Percentiles rank a stretch among this genome's conserved stretches.
phyloP scores from a whole-genome alignment of 35 echinoderm and acorn worm species.

The Holothuria glaberrima region DNA sequence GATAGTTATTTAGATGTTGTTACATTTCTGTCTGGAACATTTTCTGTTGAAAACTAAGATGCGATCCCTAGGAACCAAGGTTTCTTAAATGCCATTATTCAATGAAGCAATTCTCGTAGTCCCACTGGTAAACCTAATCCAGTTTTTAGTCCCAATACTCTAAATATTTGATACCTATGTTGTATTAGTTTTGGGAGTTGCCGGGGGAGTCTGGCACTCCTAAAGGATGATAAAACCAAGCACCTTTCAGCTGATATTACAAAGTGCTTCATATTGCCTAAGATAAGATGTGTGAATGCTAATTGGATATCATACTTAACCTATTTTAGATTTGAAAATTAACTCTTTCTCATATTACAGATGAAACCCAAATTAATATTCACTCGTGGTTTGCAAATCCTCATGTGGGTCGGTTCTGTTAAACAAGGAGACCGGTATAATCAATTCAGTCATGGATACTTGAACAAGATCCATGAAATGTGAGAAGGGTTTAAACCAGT shows the following conservation, averaged over 20 bases:
- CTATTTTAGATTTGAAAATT: conserved; percentile 46
- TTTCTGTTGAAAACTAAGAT: too few relatives aligned
- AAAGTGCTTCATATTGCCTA: background rate
- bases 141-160: too few relatives aligned
- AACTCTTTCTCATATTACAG: conserved; percentile 29
- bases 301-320: conserved; percentile 57
- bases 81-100: too few relatives aligned
- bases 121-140: too few relatives aligned
- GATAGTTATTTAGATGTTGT: too few relatives aligned
- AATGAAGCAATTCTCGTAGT: too few relatives aligned
- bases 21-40: too few relatives aligned
- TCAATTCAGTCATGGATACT: conserved; percentile 7
- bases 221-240: too few relatives aligned
- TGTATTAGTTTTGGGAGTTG: too few relatives aligned
- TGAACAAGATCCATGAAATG: conserved; percentile 26
- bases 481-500: conserved; percentile 50
- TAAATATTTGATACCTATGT: too few relatives aligned
- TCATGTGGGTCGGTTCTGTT: background rate
- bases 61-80: too few relatives aligned
- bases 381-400: conserved; percentile 43
- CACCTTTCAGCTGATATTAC: background rate
- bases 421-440: background rate
- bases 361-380: conserved; percentile 41
- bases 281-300: background rate
- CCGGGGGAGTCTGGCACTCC: too few relatives aligned